Evolutionary conservation across 2,797 vertebrate genomes (phyloP), one percentile per base, ranked within the genome.

Genomic region (Rhinoraja longicauda): DNA sequence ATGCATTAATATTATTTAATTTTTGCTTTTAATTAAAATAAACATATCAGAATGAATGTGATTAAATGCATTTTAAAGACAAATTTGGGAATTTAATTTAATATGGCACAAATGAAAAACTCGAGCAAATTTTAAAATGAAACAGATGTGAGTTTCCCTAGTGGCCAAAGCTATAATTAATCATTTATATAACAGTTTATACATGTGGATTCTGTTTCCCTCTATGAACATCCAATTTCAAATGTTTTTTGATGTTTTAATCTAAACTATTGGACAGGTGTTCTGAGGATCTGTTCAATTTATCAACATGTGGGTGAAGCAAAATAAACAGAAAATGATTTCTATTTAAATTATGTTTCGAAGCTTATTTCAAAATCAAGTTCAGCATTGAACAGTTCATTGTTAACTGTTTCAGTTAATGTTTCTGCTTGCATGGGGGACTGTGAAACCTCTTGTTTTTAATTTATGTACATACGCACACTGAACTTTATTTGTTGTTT

Each of bases 121-220:
- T 92, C 36, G 12, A 73, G 39, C 64, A 92, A 29, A 75, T 72
- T 75, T 92, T 75, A 75, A 92, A 92, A 75, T 53, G 24, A 70
- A 72, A 73, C 90, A 73, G 90, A 73, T 92, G 90, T 92, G 90
- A 92, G 29, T 92, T 75, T 92, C 90, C 90, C 90, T 73, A 67
- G 64, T 19, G 19, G 67, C 39, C 62, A 64, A 21, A 19, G n/a
- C 62, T 67, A 45, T 73, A 91, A 53, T 91, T 70, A 91, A 91
- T 91, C 90, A 72, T 90, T 70, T 90, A 70, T 88, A 88, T 88
- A 36, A 70, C 21, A 32, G 39, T 91, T 70, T 91, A 91, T 91
- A 91, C 29, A 36, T 36, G 62, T 32, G 17, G 59, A 36, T 88
- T 88, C 84, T 73, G 21, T 91, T 72, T 73, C 19, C n/a, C 82